phyloP scores from a whole-genome alignment of 2,888 invertebrate species.

The Lasioglossum zephyrum region DNA sequence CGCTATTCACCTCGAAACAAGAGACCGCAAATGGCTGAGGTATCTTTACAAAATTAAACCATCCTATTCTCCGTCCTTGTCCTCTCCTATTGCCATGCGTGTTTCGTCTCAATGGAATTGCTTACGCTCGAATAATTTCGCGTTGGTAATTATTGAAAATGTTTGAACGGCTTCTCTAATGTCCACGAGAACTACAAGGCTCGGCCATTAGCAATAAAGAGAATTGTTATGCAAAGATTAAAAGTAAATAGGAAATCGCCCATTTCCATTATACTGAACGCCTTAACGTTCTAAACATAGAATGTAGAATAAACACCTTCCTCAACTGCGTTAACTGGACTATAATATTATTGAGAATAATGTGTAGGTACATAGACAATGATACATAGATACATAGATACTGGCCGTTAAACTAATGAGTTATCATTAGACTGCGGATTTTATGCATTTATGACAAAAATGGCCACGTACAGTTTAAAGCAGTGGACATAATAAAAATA shows the following conservation, averaged over 20 bases:
- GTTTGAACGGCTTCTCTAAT: conserved; percentile 4
- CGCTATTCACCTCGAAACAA: conserved; percentile 42
- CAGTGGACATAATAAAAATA: no score
- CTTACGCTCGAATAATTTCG: conserved; percentile 17
- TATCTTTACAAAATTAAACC: conserved; percentile 62
- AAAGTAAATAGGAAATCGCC: not conserved
- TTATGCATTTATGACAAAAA: no score
- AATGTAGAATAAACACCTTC: not conserved
- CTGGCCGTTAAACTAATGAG: not conserved
- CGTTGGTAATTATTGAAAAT: conserved; percentile 36
- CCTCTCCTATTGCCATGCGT: not conserved
- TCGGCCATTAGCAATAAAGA: conserved; percentile 13
- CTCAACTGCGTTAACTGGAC: not conserved
- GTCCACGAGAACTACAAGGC: conserved; percentile 9
- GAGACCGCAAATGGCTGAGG: conserved; percentile 52
- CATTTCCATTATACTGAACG: no score
- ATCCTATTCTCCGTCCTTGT: not conserved
- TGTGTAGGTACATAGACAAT: not conserved
- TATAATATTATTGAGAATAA: not conserved
- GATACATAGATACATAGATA: no score
- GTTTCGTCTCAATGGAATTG: conserved; percentile 13
- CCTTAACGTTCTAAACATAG: not conserved
- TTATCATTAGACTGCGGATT: not conserved
- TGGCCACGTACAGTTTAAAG: no score
- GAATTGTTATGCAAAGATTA: not conserved